Percentiles rank a stretch among this genome's conserved stretches.
Evolutionary conservation across 1,140 invertebrate genomes (phyloP).

Genomic region (Nasonia longicornis): DNA sequence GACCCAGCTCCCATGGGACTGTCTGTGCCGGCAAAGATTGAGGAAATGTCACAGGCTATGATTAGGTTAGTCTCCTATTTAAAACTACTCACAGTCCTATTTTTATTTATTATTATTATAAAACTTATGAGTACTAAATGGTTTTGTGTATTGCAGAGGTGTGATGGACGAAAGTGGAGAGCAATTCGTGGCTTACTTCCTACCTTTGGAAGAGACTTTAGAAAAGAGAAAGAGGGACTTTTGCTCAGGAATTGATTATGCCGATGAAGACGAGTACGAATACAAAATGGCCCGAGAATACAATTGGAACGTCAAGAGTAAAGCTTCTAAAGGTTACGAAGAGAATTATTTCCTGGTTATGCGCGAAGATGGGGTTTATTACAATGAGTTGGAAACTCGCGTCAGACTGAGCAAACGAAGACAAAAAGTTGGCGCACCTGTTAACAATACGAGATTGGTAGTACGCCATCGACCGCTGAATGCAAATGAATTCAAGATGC

Average conservation of each 20-base stretch:
- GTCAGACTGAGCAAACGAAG: slow-evolving; percentile 92
- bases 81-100: neutral
- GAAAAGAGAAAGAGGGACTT: slow-evolving; percentile 88
- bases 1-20: slow-evolving; percentile 90
- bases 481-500: slow-evolving; percentile 86
- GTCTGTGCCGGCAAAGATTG: slow-evolving; percentile 86
- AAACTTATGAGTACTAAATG: neutral
- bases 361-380: slow-evolving; percentile 89
- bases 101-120: neutral
- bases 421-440: slow-evolving; percentile 79
- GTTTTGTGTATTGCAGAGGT: slow-evolving; percentile 76
- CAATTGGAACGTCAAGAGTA: slow-evolving; percentile 99
- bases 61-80: slow-evolving; percentile 76
- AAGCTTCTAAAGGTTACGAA: slow-evolving; percentile 96
- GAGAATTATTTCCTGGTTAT: slow-evolving; percentile 98
- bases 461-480: slow-evolving; percentile 93
- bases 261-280: slow-evolving; percentile 93
- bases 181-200: slow-evolving; percentile 98
- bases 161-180: slow-evolving; percentile 98
- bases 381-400: slow-evolving; percentile 97
- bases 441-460: slow-evolving; percentile 86
- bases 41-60: slow-evolving; percentile 99
- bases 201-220: slow-evolving; percentile 93
- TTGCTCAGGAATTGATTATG: slow-evolving; percentile 83
- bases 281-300: slow-evolving; percentile 96